These are phyloP conservation scores for Polypedilum pembai DNA, from an alignment of 1,140 invertebrate species.

Conservation along the genomic window DNA sequence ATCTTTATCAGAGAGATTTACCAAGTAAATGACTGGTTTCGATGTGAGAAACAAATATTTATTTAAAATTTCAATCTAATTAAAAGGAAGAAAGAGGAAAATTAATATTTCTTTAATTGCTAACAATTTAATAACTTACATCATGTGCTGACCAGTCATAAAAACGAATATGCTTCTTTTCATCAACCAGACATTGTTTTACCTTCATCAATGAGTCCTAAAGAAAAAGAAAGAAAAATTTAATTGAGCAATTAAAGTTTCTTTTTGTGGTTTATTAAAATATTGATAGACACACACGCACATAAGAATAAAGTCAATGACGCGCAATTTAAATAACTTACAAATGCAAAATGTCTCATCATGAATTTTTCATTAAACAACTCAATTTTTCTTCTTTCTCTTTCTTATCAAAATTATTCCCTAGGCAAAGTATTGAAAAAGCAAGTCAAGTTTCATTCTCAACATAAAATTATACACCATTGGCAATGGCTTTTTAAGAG, in stretches of 20 bases:
- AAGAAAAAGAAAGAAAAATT: slow-evolving; percentile 35
- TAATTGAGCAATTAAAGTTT: slow-evolving; percentile 23
- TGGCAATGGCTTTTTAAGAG: neutral
- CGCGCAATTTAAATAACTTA: slow-evolving; percentile 11
- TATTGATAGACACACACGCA: neutral
- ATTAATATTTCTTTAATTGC: slow-evolving; percentile 29
- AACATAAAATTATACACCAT: neutral
- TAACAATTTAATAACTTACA: slow-evolving; percentile 51
- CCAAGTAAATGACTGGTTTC: slow-evolving; percentile 95
- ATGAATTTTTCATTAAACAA: neutral
- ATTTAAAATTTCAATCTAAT: slow-evolving; percentile 92
- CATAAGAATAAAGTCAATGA: neutral
- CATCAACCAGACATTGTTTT: slow-evolving; percentile 73
- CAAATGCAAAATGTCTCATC: neutral
- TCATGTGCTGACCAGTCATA: slow-evolving; percentile 89
- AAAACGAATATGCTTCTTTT: slow-evolving; percentile 90
- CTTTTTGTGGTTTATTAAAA: neutral
- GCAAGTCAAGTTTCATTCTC: neutral
- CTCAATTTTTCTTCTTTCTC: neutral
- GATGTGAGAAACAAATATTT: slow-evolving; percentile 96
- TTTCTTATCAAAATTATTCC: slow-evolving; percentile 1
- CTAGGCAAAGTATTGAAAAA: too few species aligned
- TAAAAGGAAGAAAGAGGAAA: slow-evolving; percentile 29
- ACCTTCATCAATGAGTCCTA: slow-evolving; percentile 83
- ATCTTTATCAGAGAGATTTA: slow-evolving; percentile 97